Evolutionary conservation across 2,888 invertebrate species (phyloP).

Genomic region (Aromia moschata): DNA sequence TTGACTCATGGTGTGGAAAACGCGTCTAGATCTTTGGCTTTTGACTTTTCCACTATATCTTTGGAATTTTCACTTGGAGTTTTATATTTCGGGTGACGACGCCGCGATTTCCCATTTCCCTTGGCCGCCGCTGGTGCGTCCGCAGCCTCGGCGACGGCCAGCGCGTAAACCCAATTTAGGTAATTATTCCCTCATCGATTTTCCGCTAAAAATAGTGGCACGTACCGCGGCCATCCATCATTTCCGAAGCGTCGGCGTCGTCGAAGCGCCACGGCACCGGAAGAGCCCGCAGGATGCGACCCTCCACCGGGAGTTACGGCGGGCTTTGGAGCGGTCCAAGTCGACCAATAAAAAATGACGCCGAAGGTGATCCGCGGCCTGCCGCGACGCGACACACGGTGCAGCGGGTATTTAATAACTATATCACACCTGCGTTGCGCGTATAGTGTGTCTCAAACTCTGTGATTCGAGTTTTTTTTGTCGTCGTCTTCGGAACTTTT

Average conservation of each 20-base stretch:
- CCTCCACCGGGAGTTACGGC: constrained; percentile 4
- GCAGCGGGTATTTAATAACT: constrained; percentile 12
- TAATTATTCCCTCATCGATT: constrained; percentile 47
- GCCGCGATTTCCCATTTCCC: no score
- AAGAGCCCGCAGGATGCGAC: not conserved
- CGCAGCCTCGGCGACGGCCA: constrained; percentile 2
- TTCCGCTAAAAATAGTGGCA: constrained; percentile 51
- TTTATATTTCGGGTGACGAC: no score
- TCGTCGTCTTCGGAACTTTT: not conserved
- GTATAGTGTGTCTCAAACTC: constrained; percentile 19
- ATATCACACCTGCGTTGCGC: constrained; percentile 31
- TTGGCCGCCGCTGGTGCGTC: no score
- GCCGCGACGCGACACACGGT: constrained; percentile 31
- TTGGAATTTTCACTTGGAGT: no score
- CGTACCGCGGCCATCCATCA: constrained; percentile 41
- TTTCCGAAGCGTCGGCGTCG: constrained; percentile 35
- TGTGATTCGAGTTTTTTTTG: constrained; percentile 2
- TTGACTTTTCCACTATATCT: no score
- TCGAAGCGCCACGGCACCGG: constrained; percentile 1
- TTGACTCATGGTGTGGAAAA: no score
- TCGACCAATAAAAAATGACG: constrained; percentile 34
- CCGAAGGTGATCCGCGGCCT: constrained; percentile 33
- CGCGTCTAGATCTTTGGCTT: no score
- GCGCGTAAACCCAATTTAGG: constrained; percentile 18
- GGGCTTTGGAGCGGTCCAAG: constrained; percentile 22